phyloP scores from a whole-genome alignment of 2,888 invertebrate species.

The Drosophila leonis region DNA sequence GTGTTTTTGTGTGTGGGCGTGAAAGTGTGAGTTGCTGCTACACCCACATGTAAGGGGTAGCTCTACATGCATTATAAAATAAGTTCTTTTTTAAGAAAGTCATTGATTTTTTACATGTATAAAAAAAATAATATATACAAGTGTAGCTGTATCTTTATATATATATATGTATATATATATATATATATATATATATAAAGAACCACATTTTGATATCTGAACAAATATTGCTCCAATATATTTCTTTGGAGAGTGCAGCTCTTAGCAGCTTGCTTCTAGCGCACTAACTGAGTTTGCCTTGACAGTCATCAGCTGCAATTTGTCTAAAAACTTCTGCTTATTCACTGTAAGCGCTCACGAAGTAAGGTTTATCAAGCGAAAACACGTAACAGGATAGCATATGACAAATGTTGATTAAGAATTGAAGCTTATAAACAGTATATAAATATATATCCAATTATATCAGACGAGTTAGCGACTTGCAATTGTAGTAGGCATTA shows the following conservation, averaged over 20 bases:
- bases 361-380: background rate
- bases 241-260: slow-evolving; percentile 7
- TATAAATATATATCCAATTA: background rate
- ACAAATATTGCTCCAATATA: background rate
- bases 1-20: background rate
- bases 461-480: too few species aligned
- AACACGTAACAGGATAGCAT: background rate
- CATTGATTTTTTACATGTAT: background rate
- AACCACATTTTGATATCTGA: background rate
- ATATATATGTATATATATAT: background rate
- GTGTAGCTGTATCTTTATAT: background rate
- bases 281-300: slow-evolving; percentile 2
- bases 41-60: slow-evolving; percentile 43
- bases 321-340: background rate
- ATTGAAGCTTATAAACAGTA: too few species aligned
- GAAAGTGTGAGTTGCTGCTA: background rate
- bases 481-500: too few species aligned
- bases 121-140: background rate
- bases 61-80: slow-evolving; percentile 29
- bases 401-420: background rate
- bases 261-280: background rate
- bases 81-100: background rate
- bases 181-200: background rate
- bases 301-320: background rate
- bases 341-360: background rate